Evolutionary conservation across 2,113 vertebrate genomes (phyloP), one percentile per base, ranked within the genome.

Genomic region (Tichodroma muraria): DNA sequence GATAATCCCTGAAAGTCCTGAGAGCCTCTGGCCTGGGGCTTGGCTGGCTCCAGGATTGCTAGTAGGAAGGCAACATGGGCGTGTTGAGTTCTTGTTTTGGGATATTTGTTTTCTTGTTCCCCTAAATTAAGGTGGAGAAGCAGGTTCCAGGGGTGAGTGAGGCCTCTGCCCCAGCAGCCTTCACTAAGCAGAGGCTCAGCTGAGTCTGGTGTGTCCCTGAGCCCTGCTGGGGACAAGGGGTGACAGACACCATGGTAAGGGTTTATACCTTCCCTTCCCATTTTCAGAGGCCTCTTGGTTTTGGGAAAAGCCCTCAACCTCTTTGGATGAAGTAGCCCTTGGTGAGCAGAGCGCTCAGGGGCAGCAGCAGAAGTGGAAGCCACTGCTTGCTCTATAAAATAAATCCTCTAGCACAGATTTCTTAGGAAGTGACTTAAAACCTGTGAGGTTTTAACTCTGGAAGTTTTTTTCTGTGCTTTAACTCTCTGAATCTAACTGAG

Each of bases 351-450:
- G 47, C 12, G 2, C 11, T 15, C 10, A 7, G 20, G 20, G 15
- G 8, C 3, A 38, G 20, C 49, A 63, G 37, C 40, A n/a, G 50
- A 12, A 50, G 7, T 6, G 11, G 42, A 10, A 88, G 28, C 6
- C 49, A 4, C 44, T 20, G 15, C 18, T 20, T 40, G 31, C 23
- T 35, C 63, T 33, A 1, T 8, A 22, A 31, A 49, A 9, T 4
- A 30, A 72, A 21, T 6, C 50, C 33, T 30, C 9, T 0, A 3
- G 4, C 1, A 6, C 24, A 14, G 16, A 1, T 40, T 30, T 54
- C 44, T 44, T 52, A 17, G 8, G 27, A 3, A 23, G 35, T 8
- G 9, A 14, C 25, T 10, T 13, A 17, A 85, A 57, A 17, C 10
- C 25, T 0, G 2, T 3, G 25, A 50, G 15, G 12, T 1, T 78